A percentile compares a stretch with the other conserved stretches of the same genome.
Conservation (phyloP, 2,113 vertebrate species). For the Zosterops hypoxanthus region DNA sequence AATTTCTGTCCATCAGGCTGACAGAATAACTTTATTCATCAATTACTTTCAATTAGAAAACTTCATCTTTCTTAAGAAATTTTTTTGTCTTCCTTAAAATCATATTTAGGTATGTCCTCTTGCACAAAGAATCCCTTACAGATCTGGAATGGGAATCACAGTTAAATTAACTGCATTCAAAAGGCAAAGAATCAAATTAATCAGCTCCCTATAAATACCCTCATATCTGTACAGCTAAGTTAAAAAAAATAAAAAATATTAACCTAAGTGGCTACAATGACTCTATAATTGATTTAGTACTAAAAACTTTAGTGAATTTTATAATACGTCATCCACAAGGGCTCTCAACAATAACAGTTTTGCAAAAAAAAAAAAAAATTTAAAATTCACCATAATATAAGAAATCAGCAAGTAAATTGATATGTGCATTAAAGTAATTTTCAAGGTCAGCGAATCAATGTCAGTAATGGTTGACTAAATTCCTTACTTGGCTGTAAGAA, state of each 20-base stretch:
- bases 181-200: not conserved
- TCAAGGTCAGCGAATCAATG: constrained; percentile 73
- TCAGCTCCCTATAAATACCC: not conserved
- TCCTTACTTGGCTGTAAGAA: constrained; percentile 56
- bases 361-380: not conserved
- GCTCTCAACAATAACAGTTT: not conserved
- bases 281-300: not conserved
- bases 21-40: not conserved
- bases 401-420: constrained; percentile 71
- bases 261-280: not conserved
- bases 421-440: constrained; percentile 77
- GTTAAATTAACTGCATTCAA: not conserved
- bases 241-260: not conserved
- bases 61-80: not conserved
- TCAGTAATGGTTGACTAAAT: constrained; percentile 47
- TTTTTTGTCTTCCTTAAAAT: not conserved
- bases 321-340: not conserved
- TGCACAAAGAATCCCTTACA: not conserved
- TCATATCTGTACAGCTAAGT: not conserved
- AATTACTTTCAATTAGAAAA: not conserved
- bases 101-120: not conserved
- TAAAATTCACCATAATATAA: constrained; percentile 63
- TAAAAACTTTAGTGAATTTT: constrained; percentile 12
- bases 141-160: not conserved
- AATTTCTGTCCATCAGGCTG: not conserved